phyloP scores from a whole-genome alignment of 2,797 vertebrate species.

The Gymnopithys bicolor region DNA sequence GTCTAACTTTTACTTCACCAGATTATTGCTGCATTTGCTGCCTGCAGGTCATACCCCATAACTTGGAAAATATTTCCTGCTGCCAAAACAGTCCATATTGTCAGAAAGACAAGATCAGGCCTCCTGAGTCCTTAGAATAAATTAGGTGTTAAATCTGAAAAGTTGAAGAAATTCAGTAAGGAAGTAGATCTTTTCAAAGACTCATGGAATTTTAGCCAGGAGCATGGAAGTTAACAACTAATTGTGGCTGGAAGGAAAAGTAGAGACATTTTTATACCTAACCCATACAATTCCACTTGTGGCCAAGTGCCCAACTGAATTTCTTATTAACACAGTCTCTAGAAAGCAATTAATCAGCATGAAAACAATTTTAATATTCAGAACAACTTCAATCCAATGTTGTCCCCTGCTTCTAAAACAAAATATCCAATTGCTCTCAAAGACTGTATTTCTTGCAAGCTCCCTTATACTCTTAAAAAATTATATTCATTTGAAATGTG shows the following conservation, averaged over 20 bases:
- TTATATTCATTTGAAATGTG: neutral
- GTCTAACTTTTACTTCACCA: neutral
- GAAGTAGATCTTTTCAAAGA: neutral
- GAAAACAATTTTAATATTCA: neutral
- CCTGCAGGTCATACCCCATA: neutral
- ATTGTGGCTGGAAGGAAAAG: neutral
- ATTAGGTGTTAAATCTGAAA: neutral
- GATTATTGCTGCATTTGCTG: neutral
- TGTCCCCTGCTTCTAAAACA: neutral
- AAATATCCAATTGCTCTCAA: neutral
- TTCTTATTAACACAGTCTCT: neutral
- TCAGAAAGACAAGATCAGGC: neutral
- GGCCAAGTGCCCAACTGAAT: neutral
- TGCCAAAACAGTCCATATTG: neutral
- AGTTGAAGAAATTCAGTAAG: neutral
- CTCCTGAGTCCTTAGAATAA: neutral
- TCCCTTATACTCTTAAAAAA: neutral
- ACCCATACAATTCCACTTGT: neutral
- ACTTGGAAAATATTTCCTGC: neutral
- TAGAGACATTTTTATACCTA: neutral
- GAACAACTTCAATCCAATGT: neutral
- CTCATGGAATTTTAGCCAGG: neutral
- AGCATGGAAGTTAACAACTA: neutral
- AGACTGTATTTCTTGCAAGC: neutral
- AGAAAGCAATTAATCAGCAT: slow-evolving; percentile 4